Percentiles rank a stretch among this genome's conserved stretches.
Evolutionary conservation across 2,888 invertebrate species (phyloP).

Genomic region (Xanthorhoe spadicearia): DNA sequence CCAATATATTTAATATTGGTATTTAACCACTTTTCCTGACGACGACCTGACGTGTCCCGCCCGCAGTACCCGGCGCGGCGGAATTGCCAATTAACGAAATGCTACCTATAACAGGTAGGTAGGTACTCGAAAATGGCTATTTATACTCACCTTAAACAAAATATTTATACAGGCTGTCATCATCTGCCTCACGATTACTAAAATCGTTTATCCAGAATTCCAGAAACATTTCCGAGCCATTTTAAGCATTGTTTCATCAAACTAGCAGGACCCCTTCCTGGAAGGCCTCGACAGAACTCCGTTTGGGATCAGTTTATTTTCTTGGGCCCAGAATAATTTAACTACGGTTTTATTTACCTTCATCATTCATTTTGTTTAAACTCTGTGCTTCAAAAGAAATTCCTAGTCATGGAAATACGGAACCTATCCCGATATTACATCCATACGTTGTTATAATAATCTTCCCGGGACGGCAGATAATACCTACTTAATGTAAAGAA

Average conservation of each 20-base stretch:
- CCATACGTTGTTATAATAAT: too few relatives aligned
- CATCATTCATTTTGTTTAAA: too few relatives aligned
- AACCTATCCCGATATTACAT: too few relatives aligned
- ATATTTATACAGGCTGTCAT: conserved; percentile 1
- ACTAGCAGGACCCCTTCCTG: not conserved
- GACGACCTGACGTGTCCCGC: not conserved
- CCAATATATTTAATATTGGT: conserved; percentile 6
- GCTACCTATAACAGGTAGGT: too few relatives aligned
- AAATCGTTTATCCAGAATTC: not conserved
- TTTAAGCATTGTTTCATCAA: not conserved
- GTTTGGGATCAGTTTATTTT: not conserved
- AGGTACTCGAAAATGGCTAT: conserved; percentile 10
- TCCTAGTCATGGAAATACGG: too few relatives aligned
- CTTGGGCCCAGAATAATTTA: not conserved
- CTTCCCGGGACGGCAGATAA: too few relatives aligned
- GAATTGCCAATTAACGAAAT: conserved; percentile 16
- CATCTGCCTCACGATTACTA: not conserved
- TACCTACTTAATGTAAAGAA: too few relatives aligned
- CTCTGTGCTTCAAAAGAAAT: too few relatives aligned
- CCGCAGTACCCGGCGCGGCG: not conserved
- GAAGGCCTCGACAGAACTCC: not conserved
- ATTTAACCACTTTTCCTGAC: conserved; percentile 17
- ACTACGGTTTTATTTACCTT: too few relatives aligned
- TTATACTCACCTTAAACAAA: conserved; percentile 1
- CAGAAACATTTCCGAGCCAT: not conserved